Base-by-base conservation (phyloP, 2,797 vertebrate species). In the Fistularia tabacaria region DNA sequence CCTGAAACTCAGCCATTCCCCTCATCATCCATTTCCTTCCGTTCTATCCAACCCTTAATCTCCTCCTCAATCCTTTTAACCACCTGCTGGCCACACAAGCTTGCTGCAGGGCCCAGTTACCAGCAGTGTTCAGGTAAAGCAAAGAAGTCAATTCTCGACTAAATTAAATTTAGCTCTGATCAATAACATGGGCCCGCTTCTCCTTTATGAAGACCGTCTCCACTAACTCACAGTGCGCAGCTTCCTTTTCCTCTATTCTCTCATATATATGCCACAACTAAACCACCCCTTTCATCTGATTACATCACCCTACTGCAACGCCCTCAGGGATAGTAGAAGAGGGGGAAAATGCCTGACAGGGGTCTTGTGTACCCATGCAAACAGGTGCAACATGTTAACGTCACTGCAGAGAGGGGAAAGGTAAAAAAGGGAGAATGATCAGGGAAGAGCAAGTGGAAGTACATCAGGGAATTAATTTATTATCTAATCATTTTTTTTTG, bases 251-350 rank as follows among this genome's bases (percentile, higher is more conserved):
- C 59, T 54, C 59, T 58, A 43, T 68, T 77, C 74, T 69, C 71
- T 73, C 65, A 66, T 61, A 72, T 83, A 71, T 57, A 67, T 81
- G 81, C 81, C 79, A 85, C 80, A 9, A 60, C 74, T 87, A 82
- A 87, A 86, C 76, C 85, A 73, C 73, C 66, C 58, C 87, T 91
- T 92, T 90, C 88, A 90, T 88, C 82, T 85, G 83, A 89, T 92
- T 91, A 90, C 89, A 92, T 92, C 90, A 91, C 83, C 82, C 84
- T 57, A 71, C 86, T 85, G 86, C 88, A 90, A 77, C 78, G 73
- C 84, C 86, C 86, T 83, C 71, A 68, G 85, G 83, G 85, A 72
- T 63, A 62, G 74, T 58, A 52, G 62, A 76, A 66, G 68, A 76
- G 73, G 81, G 82, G 80, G 84, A 79, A 73, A 78, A 80, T 74